Conservation (phyloP, 2,113 vertebrate species). For the Paratilapia polleni region DNA sequence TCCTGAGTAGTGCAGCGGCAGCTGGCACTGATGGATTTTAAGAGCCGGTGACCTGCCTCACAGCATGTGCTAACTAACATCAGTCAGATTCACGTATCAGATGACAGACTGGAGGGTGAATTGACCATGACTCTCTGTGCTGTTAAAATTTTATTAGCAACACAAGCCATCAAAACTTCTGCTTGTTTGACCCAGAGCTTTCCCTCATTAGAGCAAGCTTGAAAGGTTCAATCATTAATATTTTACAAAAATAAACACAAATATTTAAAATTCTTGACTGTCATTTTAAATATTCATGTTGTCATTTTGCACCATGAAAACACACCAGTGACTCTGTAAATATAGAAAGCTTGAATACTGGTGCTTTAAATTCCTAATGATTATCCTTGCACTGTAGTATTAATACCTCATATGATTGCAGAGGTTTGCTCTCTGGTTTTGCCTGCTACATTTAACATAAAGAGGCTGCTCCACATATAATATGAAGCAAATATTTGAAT, state of each 20-base stretch:
- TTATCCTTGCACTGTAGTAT: not conserved
- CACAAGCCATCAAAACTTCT: not conserved
- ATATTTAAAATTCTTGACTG: not conserved
- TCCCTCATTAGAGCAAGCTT: not conserved
- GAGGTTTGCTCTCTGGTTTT: no score
- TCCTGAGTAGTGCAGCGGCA: slow-evolving; percentile 1
- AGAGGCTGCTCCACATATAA: no score
- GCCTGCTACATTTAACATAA: no score
- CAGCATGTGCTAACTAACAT: not conserved
- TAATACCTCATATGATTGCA: no score
- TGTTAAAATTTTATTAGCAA: not conserved
- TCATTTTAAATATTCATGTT: not conserved
- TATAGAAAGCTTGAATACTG: not conserved
- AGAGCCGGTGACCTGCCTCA: not conserved
- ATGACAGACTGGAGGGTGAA: slow-evolving; percentile 7
- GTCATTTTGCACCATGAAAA: not conserved
- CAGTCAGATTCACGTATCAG: slow-evolving; percentile 23
- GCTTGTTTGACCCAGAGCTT: not conserved
- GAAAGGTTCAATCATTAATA: not conserved
- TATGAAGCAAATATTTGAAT: no score
- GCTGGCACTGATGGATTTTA: slow-evolving; percentile 7
- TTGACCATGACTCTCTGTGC: not conserved
- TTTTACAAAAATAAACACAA: not conserved
- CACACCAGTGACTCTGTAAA: not conserved
- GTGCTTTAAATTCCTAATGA: not conserved